Conservation (phyloP, 2,113 vertebrate species). For the Empidonax traillii region DNA sequence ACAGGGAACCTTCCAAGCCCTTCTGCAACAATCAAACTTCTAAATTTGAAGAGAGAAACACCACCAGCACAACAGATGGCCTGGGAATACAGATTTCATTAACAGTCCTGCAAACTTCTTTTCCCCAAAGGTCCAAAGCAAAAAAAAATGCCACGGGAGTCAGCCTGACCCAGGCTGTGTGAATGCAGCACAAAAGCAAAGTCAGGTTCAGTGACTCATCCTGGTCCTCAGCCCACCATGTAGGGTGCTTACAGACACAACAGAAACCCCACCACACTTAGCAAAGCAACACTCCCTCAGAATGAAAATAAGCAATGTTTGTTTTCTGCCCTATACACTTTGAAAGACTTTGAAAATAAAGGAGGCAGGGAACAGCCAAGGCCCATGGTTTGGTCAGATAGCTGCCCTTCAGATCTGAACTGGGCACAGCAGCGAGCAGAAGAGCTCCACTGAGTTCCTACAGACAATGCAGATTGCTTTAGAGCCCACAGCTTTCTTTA, state of each 20-base stretch:
- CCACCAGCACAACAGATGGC: not conserved
- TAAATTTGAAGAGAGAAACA: not conserved
- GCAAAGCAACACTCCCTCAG: not conserved
- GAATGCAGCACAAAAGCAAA: not conserved
- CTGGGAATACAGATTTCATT: not conserved
- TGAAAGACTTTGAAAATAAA: not conserved
- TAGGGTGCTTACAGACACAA: not conserved
- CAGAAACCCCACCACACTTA: not conserved
- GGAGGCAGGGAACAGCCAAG: not conserved
- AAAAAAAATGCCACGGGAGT: not conserved
- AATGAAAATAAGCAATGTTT: not conserved
- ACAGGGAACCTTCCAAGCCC: not conserved
- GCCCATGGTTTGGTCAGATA: not conserved
- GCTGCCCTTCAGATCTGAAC: not conserved
- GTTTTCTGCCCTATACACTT: not conserved
- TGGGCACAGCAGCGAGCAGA: not conserved
- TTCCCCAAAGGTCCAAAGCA: not conserved
- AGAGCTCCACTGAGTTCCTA: not conserved
- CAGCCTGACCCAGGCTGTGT: not conserved
- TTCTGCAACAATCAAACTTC: not conserved
- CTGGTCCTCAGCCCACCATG: not conserved
- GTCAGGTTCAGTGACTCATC: not conserved
- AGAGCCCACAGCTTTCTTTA: not conserved
- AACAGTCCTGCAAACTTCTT: not conserved
- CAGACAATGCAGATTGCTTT: not conserved